Conservation (phyloP, 2,888 invertebrate species). For the Tachina lurida region DNA sequence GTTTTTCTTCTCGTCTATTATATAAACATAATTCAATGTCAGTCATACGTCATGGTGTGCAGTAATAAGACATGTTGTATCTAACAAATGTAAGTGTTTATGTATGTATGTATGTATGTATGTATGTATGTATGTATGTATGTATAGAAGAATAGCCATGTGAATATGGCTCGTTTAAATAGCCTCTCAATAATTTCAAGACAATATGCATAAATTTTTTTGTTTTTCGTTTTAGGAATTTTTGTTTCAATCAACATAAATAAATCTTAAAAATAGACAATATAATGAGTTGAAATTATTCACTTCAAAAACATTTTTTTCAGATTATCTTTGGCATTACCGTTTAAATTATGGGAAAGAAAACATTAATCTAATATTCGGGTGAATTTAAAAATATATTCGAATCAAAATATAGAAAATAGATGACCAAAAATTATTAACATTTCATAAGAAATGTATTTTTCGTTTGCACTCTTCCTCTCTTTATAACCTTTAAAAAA, state of each 20-base stretch:
- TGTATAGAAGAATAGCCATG: neutral
- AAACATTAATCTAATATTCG: neutral
- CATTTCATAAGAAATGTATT: neutral
- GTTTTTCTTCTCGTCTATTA: conserved; percentile 58
- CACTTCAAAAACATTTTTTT: conserved; percentile 3
- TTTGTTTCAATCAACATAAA: conserved; percentile 27
- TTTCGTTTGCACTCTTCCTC: no score
- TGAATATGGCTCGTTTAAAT: neutral
- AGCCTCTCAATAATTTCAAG: conserved; percentile 10
- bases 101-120: neutral
- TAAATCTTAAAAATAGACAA: conserved; percentile 27
- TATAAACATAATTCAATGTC: conserved; percentile 69
- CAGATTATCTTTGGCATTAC: conserved; percentile 6
- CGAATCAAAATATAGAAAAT: neutral
- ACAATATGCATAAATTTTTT: conserved; percentile 47
- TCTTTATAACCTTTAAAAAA: neutral
- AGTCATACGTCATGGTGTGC: conserved; percentile 68
- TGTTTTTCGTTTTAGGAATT: conserved; percentile 1
- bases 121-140: neutral
- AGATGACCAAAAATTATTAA: neutral
- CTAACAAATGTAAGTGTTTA: neutral
- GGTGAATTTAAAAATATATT: neutral
- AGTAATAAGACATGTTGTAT: conserved; percentile 36
- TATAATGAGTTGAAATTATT: conserved; percentile 17
- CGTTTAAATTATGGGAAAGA: conserved; percentile 8